Base-by-base conservation (phyloP, 2,797 vertebrate species). In the Nannoperca australis region DNA sequence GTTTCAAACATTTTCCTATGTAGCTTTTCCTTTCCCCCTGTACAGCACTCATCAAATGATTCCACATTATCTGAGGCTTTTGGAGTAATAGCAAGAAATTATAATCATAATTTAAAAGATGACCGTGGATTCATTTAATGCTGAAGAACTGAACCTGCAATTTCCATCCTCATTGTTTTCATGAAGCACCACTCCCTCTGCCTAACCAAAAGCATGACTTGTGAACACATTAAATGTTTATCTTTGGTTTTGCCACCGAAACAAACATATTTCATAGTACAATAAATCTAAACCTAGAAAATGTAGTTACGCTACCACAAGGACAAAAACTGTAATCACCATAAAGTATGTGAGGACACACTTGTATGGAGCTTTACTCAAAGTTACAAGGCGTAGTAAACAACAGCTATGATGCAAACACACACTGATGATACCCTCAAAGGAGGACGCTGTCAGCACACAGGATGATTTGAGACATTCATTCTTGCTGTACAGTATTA, bases 251-350 rank as follows among this genome's bases (percentile, higher is more conserved):
- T 61, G 32, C 22, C 53, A 70, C 66, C 45, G 77, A 68, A 81
- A 74, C 47, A 78, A 83, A 77, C 72, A 55, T 64, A 84, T 81
- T 89, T 78, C 45, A 73, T 70, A 12, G 56, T 32, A 73, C 60
- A 73, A 71, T 84, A 86, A 85, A 84, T 82, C 78, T 84, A 75
- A 86, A 85, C 80, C 40, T 44, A 62, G 53, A 68, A 75, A 76
- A 76, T 49, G 67, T 44, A 76, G 58, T 70, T 63, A 73, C 11
- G 30, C 18, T 13, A 66, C 83, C 79, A 71, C 65, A 62, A 51
- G 34, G 59, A 70, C 50, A 74, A 70, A 78, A 81, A 64, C 76
- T 79, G 76, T 72, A 80, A 85, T 81, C n/a, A 76, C 42, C 56
- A n/a, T 71, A 56, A 59, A 77, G 56, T 61, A 53, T 45, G 8